Conservation (phyloP, 2,113 vertebrate genomes). For the Laterallus jamaicensis region DNA sequence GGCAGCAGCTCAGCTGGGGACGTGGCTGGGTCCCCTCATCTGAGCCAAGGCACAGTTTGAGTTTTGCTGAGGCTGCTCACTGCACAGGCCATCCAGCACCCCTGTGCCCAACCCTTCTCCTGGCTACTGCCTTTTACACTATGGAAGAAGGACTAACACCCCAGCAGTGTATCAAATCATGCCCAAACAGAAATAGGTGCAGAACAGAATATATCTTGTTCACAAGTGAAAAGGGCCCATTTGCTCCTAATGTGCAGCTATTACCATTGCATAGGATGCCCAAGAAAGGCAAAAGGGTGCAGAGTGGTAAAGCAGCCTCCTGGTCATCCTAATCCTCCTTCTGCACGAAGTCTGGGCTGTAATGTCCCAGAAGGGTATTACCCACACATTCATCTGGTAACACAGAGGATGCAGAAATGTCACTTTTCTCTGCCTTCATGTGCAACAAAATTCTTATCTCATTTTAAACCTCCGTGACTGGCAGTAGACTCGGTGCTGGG, state of each 20-base stretch:
- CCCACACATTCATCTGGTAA: background rate
- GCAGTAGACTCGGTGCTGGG: background rate
- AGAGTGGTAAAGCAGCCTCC: background rate
- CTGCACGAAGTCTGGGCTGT: background rate
- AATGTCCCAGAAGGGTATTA: background rate
- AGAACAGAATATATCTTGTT: background rate
- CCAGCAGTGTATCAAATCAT: background rate
- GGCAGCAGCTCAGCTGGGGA: background rate
- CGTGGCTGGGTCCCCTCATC: rapidly evolving
- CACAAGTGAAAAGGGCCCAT: background rate
- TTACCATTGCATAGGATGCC: background rate
- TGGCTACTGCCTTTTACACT: background rate
- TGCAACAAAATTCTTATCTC: background rate
- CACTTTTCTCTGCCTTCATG: background rate
- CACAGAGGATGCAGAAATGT: background rate
- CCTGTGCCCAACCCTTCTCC: background rate
- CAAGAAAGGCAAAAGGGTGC: background rate
- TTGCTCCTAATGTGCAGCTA: background rate
- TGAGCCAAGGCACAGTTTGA: background rate
- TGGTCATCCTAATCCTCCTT: background rate
- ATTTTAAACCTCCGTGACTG: background rate
- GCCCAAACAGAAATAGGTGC: background rate
- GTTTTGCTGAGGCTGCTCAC: background rate
- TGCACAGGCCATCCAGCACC: rapidly evolving
- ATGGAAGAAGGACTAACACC: background rate